A percentile compares a stretch with the other conserved stretches of the same genome.
Evolutionary conservation across 2,888 invertebrate species (phyloP).

Genomic region (Tribolium freemani): DNA sequence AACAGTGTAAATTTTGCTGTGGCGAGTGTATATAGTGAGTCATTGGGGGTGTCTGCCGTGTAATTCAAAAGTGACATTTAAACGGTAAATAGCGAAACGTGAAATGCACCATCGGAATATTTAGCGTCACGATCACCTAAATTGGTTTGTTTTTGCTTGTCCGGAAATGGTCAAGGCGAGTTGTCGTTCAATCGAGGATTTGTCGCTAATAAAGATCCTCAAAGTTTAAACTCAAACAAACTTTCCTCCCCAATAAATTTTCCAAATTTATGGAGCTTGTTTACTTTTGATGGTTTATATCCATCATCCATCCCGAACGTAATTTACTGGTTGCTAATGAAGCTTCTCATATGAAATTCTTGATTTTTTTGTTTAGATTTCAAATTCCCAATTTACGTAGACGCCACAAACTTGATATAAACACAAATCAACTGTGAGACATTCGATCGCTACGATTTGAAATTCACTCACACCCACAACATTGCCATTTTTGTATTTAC

Average conservation of each 20-base stretch:
- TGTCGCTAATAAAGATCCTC: neutral
- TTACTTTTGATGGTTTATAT: slow-evolving; percentile 24
- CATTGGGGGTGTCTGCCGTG: slow-evolving; percentile 34
- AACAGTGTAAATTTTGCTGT: slow-evolving; percentile 34
- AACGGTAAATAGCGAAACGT: slow-evolving; percentile 6
- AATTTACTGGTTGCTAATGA: slow-evolving; percentile 23
- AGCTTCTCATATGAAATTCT: slow-evolving; percentile 8
- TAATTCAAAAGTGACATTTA: slow-evolving; percentile 1
- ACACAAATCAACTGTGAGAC: neutral
- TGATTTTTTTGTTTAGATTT: slow-evolving; percentile 15
- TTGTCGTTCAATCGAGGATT: neutral
- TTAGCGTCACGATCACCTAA: neutral
- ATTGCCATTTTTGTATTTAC: slow-evolving; percentile 2
- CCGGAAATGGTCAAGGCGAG: slow-evolving; percentile 28
- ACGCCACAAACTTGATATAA: neutral
- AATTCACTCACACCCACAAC: slow-evolving; percentile 3
- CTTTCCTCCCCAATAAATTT: slow-evolving; percentile 12
- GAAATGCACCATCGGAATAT: slow-evolving; percentile 1
- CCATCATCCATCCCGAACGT: slow-evolving; percentile 5
- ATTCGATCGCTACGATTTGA: neutral
- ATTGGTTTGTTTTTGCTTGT: neutral
- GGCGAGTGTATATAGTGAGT: slow-evolving; percentile 20
- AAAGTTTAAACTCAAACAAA: neutral
- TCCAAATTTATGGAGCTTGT: slow-evolving; percentile 27
- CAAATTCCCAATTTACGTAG: slow-evolving; percentile 4